Base-by-base conservation (phyloP, 2,797 vertebrate genomes). In the Valencia hispanica region DNA sequence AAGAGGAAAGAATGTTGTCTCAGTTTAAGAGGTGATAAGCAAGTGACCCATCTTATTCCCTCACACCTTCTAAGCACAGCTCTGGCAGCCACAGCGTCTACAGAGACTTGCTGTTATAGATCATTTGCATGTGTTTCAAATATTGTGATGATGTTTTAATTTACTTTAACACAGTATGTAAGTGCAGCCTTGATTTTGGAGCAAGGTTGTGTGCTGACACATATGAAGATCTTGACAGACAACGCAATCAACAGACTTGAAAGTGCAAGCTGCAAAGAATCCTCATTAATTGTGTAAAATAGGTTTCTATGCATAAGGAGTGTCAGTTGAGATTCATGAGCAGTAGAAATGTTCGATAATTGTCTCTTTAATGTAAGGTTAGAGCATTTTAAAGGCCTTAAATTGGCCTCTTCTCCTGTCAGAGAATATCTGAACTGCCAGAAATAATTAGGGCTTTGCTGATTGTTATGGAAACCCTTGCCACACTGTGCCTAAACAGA, bases 361-460 rank as follows among this genome's bases (percentile, higher is more conserved):
- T 96, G 94, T 93, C 93, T 94, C 91, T 95, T 94, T 95, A 94
- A 94, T 94, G 92, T 88, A 91, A 94, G 86, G 93, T 94, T 93
- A 93, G 91, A 91, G 93, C 92, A 90, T 95, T 95, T 94, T 93
- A 95, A 94, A 94, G 90, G 92, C 92, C 89, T 94, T 86, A 94
- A 94, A 95, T 95, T 95, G 94, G 91, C 92, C 90, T 94, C 89
- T 94, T 94, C 87, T 93, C 92, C 91, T 92, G 30, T 94, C 87
- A 88, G 93, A 93, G 89, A 89, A 92, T 90, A 86, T 93, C 93
- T 81, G 73, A 79, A 94, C 90, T 94, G 94, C 94, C 92, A 94
- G 91, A 94, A 93, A 93, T 95, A 95, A 95, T 96, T 95, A 95
- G 94, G 89, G 88, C 85, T 79, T 91, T 88, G 87, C 92, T 93